phyloP scores from a whole-genome alignment of 2,797 vertebrate genomes.

The Poliocrania exsul region DNA sequence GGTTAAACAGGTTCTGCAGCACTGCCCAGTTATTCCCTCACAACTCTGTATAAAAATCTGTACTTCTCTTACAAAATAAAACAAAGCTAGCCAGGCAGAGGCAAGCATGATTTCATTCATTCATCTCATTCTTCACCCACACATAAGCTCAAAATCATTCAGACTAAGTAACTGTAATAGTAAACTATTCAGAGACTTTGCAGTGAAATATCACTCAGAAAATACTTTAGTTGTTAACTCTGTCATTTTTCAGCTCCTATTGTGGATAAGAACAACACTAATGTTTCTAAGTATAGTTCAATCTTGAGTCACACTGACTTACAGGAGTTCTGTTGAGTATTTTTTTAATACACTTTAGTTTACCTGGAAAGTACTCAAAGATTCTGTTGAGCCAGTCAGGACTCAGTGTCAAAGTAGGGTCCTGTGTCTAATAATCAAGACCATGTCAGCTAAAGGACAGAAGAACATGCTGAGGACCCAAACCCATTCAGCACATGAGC shows the following conservation, averaged over 20 bases:
- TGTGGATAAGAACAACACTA: neutral
- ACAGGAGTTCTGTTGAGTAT: neutral
- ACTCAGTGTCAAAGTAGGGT: neutral
- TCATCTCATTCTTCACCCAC: neutral
- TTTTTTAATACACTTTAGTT: neutral
- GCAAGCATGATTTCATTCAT: neutral
- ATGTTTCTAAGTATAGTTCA: neutral
- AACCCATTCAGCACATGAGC: neutral
- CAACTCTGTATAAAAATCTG: neutral
- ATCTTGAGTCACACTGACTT: neutral
- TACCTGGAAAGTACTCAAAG: neutral
- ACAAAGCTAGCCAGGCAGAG: neutral
- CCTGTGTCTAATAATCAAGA: neutral
- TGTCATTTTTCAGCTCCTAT: neutral
- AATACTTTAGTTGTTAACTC: neutral
- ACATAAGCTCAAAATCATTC: neutral
- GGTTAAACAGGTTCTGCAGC: constrained; percentile 1
- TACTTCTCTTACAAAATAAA: neutral
- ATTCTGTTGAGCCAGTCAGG: neutral
- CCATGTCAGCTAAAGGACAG: neutral
- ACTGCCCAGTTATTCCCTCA: neutral
- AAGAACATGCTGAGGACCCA: neutral
- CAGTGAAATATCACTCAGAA: neutral
- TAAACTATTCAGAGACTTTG: neutral
- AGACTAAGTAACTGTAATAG: neutral